These are phyloP conservation scores for Indicator indicator DNA, from an alignment of 2,113 vertebrate species.

Conservation along the genomic window DNA sequence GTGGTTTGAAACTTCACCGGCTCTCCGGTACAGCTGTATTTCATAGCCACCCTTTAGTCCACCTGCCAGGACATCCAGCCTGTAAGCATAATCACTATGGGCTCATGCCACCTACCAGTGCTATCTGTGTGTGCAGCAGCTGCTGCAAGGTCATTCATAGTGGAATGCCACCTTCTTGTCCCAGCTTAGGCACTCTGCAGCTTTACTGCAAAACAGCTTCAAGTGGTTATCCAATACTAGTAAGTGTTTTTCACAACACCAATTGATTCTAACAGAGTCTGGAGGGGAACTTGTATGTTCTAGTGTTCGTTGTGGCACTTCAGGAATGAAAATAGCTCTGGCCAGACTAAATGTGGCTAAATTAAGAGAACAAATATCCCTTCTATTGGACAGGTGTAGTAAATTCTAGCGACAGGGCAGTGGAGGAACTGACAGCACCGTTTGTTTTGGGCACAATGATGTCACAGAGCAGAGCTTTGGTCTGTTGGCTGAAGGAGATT, in stretches of 20 bases:
- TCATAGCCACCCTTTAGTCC: not conserved
- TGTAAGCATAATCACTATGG: not conserved
- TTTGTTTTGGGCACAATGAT: constrained; percentile 2
- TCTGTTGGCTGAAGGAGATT: not conserved
- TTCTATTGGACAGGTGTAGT: not conserved
- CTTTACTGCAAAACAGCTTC: not conserved
- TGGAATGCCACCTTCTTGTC: not conserved
- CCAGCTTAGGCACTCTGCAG: fast-evolving
- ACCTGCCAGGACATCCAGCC: not conserved
- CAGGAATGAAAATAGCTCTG: constrained; percentile 14
- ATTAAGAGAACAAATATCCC: not conserved
- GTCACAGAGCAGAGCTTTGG: not conserved
- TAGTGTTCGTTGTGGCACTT: not conserved
- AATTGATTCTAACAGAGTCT: not conserved
- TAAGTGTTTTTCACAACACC: not conserved
- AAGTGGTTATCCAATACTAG: not conserved
- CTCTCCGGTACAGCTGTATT: not conserved
- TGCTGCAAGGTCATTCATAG: not conserved
- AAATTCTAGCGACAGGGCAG: not conserved
- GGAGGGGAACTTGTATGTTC: not conserved
- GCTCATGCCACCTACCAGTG: not conserved
- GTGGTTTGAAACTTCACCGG: not conserved
- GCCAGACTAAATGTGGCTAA: constrained; percentile 7
- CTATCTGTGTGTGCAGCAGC: not conserved
- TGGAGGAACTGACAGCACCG: not conserved